Base-by-base conservation (phyloP, 2,113 vertebrate species). In the Pluvialis apricaria region DNA sequence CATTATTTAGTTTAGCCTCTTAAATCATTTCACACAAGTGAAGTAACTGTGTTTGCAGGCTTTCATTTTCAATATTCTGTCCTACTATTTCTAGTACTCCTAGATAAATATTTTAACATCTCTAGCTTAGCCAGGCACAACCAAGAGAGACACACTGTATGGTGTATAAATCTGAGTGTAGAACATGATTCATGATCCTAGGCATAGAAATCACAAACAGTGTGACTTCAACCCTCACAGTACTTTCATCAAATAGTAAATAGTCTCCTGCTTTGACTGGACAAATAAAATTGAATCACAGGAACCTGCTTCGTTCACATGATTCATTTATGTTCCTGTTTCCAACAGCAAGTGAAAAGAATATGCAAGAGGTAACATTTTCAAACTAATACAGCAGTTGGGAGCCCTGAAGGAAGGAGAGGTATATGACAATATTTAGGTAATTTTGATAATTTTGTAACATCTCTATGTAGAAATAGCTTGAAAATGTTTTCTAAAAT, bases 231-330 rank as follows among this genome's bases (percentile, higher is more conserved):
- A 72, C 40, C 22, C 55, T 92, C 88, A 93, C 16, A 86, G 68
- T 83, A 83, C 52, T 96, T 97, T 97, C 87, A 96, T 97, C 82
- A 95, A 90, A 36, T 55, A 44, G n/a, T 85, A 87, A 92, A 91
- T 45, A 80, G 38, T 54, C 12, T 87, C 31, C 11, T 60, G 7
- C 78, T 95, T 25, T 88, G 84, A 24, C 45, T 66, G 18, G 42
- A 29, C 26, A 83, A 29, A 65, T 40, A 36, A 38, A 92, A 75
- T 42, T 6, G 20, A 92, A 83, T n/a, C 49, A 45, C 24, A 65
- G 36, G 49, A 71, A 85, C 18, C 18, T 95, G 14, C 42, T 95
- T 94, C 11, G 6, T 45, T 94, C 47, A 70, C 24, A 65, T 36
- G 58, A 88, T 86, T 93, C 13, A 83, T 85, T 96, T 95, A 79